Base-by-base conservation (phyloP, 1,140 invertebrate genomes). In the Thaumetopoea pityocampa region DNA sequence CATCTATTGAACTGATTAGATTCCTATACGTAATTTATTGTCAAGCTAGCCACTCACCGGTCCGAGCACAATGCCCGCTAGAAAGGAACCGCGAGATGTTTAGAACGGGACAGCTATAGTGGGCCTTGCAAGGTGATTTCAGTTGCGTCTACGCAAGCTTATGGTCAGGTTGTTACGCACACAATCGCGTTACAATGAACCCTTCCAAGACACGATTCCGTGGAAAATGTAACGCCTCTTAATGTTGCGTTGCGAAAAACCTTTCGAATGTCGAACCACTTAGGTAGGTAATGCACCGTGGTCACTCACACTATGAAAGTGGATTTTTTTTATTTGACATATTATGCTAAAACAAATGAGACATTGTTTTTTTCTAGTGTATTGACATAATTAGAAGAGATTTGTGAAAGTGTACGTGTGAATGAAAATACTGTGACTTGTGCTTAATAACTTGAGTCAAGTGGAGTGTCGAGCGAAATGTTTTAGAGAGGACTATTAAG, bases 71-170 rank as follows among this genome's bases (percentile, higher is more conserved):
- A 79, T 82, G 76, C 61, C 78, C 73, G 74, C 65, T 74, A 69
- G 78, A 82, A 50, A 8, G 58, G 48, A 66, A 67, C 49, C 15
- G 38, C 12, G 7, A 62, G 10, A 58, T 27, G 60, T 54, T 64
- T 51, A 50, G 66, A 74, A 45, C 29, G 72, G 63, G 72, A 80
- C 43, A 38, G 59, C 16, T 51, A 72, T 60, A 79, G 60, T 79
- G 73, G 79, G 73, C 79, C 79, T 83, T 83, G 79, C 79, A 80
- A 83, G 79, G 79, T 80, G 73, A 82, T 72, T 73, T 79, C 62
- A 83, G 79, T 83, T 74, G 79, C 67, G 72, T 69, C 57, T 60
- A 74, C 68, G 72, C 70, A 77, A 72, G 62, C 68, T 58, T 63
- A 59, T 67, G 43, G 68, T 65, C 66, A 74, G 64, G 70, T 81